phyloP scores from a whole-genome alignment of 1,140 invertebrate genomes.

The Caenorhabditis briggsae region DNA sequence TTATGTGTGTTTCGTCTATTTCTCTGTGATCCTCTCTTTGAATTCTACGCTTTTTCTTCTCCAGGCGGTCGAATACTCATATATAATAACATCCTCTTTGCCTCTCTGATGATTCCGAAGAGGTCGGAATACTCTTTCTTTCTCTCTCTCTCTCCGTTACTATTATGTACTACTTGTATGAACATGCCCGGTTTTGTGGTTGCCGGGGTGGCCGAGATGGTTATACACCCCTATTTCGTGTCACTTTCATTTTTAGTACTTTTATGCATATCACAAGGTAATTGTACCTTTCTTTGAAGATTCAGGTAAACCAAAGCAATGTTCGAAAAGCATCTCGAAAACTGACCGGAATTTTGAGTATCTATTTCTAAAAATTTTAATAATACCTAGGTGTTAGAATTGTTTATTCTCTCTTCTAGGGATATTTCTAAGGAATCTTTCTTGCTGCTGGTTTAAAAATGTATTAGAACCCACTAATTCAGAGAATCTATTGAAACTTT shows the following conservation, averaged over 20 bases:
- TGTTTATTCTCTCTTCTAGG: no score
- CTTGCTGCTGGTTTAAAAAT: no score
- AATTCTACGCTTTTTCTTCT: background rate
- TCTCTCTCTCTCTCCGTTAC: background rate
- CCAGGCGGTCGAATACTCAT: slow-evolving; percentile 4
- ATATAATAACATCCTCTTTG: slow-evolving; percentile 20
- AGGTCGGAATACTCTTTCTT: background rate
- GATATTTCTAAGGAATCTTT: no score
- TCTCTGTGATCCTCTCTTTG: slow-evolving; percentile 38
- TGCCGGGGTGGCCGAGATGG: background rate
- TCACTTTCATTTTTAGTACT: slow-evolving; percentile 10
- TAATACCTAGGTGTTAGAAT: no score
- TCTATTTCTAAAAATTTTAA: no score
- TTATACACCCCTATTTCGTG: slow-evolving; percentile 8
- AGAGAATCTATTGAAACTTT: no score
- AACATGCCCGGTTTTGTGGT: slow-evolving; percentile 39
- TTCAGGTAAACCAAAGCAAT: background rate
- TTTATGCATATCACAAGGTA: background rate
- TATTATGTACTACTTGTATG: slow-evolving; percentile 43
- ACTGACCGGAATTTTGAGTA: no score
- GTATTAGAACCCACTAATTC: no score
- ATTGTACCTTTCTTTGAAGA: background rate
- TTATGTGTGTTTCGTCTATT: slow-evolving; percentile 2
- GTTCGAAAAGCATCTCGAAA: background rate
- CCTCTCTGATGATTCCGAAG: slow-evolving; percentile 9